Evolutionary conservation across 2,888 invertebrate species (phyloP).

Genomic region (Drosophila merina): DNA sequence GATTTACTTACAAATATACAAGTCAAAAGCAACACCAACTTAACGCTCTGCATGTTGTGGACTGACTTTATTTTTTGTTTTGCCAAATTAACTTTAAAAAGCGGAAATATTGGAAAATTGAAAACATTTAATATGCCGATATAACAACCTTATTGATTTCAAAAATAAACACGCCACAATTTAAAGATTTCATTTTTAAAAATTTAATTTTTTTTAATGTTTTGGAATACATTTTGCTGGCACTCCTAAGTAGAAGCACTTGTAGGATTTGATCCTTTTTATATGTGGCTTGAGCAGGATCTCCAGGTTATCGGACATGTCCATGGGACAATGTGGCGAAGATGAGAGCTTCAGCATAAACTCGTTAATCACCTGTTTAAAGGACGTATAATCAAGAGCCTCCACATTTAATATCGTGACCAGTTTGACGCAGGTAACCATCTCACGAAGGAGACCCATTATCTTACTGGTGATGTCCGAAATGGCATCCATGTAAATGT

Average conservation of each 20-base stretch:
- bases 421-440: neutral
- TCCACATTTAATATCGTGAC: neutral
- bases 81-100: neutral
- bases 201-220: neutral
- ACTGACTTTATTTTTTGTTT: neutral
- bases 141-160: neutral
- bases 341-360: neutral
- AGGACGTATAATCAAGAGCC: neutral
- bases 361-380: neutral
- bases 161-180: neutral
- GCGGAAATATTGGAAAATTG: neutral
- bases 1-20: constrained; percentile 11
- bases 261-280: neutral
- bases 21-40: constrained; percentile 1
- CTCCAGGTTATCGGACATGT: neutral
- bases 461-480: neutral
- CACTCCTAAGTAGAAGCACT: constrained; percentile 15
- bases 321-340: neutral
- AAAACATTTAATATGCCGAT: constrained; percentile 7
- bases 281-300: neutral
- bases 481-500: neutral
- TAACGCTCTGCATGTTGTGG: constrained; percentile 3
- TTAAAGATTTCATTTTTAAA: neutral
- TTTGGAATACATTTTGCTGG: constrained; percentile 4
- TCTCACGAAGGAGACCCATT: neutral